Evolutionary conservation across 1,140 invertebrate genomes (phyloP).

Genomic region (Penaeus japonicus): DNA sequence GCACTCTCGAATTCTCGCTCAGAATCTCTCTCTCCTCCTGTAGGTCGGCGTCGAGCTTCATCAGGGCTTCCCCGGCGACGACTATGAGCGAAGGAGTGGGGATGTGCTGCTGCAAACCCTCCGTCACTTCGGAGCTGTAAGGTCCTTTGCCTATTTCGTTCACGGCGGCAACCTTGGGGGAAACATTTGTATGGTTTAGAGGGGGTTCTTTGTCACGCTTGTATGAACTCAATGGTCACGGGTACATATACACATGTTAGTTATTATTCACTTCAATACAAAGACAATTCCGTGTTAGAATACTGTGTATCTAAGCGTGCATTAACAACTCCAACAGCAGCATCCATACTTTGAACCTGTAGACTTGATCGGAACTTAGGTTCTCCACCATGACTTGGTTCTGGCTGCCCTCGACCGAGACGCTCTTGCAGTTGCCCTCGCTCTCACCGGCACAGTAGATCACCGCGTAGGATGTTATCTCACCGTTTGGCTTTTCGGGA

Average conservation of each 20-base stretch:
- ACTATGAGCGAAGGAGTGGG: conserved; percentile 31
- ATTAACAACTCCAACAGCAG: too few relatives aligned
- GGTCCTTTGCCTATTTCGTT: conserved; percentile 31
- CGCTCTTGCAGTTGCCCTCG: conserved; percentile 40
- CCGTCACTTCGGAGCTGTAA: conserved; percentile 2
- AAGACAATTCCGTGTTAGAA: too few relatives aligned
- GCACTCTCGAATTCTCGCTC: conserved; percentile 18
- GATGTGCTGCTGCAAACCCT: not conserved
- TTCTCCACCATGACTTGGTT: conserved; percentile 70
- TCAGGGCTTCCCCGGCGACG: not conserved
- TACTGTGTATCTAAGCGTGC: too few relatives aligned
- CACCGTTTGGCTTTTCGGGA: conserved; percentile 76
- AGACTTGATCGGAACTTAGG: conserved; percentile 72
- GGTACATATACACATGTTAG: too few relatives aligned
- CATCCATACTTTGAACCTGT: conserved; percentile 75
- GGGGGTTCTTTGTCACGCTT: not conserved
- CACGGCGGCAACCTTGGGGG: conserved; percentile 24
- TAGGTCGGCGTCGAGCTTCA: conserved; percentile 34
- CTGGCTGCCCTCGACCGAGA: conserved; percentile 62
- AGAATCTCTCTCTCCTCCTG: not conserved
- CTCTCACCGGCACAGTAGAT: conserved; percentile 68
- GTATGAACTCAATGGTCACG: not conserved
- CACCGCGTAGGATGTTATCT: conserved; percentile 76
- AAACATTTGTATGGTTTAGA: not conserved
- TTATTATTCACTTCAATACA: not conserved